Base-by-base conservation (phyloP, 2,113 vertebrate genomes). In the Collichthys lucidus region DNA sequence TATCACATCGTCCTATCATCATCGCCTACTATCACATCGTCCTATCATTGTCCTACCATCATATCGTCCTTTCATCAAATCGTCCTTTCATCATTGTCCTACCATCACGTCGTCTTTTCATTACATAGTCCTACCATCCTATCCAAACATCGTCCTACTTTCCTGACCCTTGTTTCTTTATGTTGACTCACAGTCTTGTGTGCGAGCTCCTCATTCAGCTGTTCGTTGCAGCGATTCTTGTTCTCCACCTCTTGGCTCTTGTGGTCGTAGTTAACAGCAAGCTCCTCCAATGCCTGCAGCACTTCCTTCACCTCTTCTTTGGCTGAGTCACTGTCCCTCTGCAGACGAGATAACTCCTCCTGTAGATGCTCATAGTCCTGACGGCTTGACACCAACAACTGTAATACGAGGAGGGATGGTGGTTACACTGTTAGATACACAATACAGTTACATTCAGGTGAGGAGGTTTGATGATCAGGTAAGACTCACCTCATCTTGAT, bases 241-340 rank as follows among this genome's bases (percentile, higher is more conserved):
- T 95, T 96, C 85, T 98, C 97, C 68, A 96, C 97, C 80, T 98
- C 96, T 79, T 97, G 97, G 64, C 97, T 97, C 88, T 99, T 99
- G 94, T 97, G 97, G 92, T 99, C 97, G 0, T 98, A 98, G 84
- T 98, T 98, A 82, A 98, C 96, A 5, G 98, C 98, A 8, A 99
- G 95, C 88, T 99, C 98, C 77, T 99, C 98, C 88, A 99, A 91
- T 0, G 98, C 97, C 86, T 98, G 96, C 6, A 99, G 96, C 44
- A 99, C 97, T 92, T 99, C 98, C 85, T 98, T 94, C 74, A 94
- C 93, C 74, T 99, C 98, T 4, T 97, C 96, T 90, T 98, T 98
- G 1, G 97, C 96, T 0, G 96, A 95, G 47, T 98, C 97, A 0
- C 96, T 96, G 92, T 99, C 97, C 57, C 95, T 94, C 91, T 98